These are phyloP conservation scores for Sebastes wilsoni DNA, from an alignment of 2,797 vertebrate genomes.

Conservation along the genomic window DNA sequence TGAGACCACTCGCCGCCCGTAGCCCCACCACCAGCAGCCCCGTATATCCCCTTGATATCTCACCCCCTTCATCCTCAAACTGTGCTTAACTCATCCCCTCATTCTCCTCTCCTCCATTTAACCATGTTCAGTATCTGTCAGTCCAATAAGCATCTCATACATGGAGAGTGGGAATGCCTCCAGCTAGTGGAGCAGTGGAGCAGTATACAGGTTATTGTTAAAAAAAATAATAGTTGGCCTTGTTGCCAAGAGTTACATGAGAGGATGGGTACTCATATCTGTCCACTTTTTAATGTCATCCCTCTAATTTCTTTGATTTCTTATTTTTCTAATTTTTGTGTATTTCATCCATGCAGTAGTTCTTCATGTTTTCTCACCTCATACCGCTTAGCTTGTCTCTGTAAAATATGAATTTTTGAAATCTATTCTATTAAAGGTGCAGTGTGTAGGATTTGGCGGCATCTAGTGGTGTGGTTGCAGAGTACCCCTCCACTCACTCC, in stretches of 20 bases:
- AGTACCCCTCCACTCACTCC: not conserved
- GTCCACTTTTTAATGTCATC: not conserved
- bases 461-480: not conserved
- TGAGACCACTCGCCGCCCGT: slow-evolving; percentile 73
- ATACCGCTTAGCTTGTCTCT: not conserved
- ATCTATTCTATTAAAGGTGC: not conserved
- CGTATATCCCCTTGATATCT: slow-evolving; percentile 58
- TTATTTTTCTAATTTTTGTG: not conserved
- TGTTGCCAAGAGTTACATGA: not conserved
- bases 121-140: slow-evolving; percentile 24
- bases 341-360: not conserved
- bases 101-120: slow-evolving; percentile 32
- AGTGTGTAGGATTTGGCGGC: not conserved
- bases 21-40: slow-evolving; percentile 43
- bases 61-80: slow-evolving; percentile 54
- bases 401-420: not conserved
- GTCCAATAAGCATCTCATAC: slow-evolving; percentile 11
- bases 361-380: not conserved
- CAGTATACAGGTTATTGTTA: not conserved
- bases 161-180: not conserved
- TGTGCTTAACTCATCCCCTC: slow-evolving; percentile 51
- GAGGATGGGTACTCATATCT: not conserved
- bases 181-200: not conserved
- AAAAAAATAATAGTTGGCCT: not conserved
- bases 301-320: not conserved